Evolutionary conservation across 2,888 invertebrate genomes (phyloP).

Genomic region (Incurvaria masculella): DNA sequence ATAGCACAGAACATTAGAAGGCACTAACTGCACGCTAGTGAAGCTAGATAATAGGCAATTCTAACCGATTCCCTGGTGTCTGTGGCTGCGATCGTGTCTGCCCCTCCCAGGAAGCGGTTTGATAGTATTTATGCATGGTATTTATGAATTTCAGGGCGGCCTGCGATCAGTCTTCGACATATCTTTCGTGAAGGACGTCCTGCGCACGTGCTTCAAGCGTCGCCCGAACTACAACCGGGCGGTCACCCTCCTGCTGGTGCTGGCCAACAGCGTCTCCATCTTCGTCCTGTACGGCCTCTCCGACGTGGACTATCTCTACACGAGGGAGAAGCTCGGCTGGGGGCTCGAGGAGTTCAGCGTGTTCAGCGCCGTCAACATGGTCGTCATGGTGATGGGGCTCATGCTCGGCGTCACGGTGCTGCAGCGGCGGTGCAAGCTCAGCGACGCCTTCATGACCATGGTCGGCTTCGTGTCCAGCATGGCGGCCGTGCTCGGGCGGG

Average conservation of each 20-base stretch:
- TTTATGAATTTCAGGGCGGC: conserved; percentile 30
- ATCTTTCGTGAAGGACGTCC: conserved; percentile 53
- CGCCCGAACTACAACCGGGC: conserved; percentile 54
- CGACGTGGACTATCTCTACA: conserved; percentile 54
- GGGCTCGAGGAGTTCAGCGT: conserved; percentile 53
- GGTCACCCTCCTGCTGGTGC: conserved; percentile 45
- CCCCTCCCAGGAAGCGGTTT: no score
- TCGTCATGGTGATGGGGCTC: conserved; percentile 47
- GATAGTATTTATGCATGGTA: no score
- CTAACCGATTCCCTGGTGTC: neutral
- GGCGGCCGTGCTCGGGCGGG: conserved; percentile 26
- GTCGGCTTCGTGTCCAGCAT: conserved; percentile 22
- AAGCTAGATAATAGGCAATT: no score
- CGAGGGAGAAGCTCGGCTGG: conserved; percentile 61
- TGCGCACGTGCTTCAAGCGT: conserved; percentile 52
- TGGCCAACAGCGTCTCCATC: conserved; percentile 28
- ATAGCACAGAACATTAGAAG: neutral
- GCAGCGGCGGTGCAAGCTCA: conserved; percentile 34
- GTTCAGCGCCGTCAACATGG: conserved; percentile 42
- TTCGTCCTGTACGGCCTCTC: conserved; percentile 36
- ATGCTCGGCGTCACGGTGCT: conserved; percentile 28
- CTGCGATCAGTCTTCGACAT: conserved; percentile 41
- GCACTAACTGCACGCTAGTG: conserved; percentile 13
- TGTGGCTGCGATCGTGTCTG: neutral
- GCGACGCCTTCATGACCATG: conserved; percentile 26